Percentiles rank a stretch among this genome's conserved stretches.
Evolutionary conservation across 2,113 vertebrate genomes (phyloP).

Genomic region (Columba livia): DNA sequence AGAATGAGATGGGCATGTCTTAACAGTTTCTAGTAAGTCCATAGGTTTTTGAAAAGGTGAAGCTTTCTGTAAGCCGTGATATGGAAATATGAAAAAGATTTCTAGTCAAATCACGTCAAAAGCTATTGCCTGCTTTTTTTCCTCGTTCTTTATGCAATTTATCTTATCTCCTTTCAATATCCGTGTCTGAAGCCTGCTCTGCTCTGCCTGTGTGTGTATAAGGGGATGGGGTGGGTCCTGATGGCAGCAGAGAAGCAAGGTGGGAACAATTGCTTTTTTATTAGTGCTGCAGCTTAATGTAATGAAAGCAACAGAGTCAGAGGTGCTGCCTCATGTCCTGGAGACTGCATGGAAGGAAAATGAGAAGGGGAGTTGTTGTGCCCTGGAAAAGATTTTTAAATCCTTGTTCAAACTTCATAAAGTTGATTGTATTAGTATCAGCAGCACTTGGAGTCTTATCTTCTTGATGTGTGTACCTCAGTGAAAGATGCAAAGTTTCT

Average conservation of each 20-base stretch:
- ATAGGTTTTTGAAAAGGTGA: neutral
- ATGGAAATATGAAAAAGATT: neutral
- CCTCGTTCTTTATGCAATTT: neutral
- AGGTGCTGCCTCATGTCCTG: neutral
- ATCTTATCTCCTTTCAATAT: constrained; percentile 44
- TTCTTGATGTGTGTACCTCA: neutral
- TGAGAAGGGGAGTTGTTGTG: neutral
- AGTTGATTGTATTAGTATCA: neutral
- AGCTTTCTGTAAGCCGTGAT: neutral
- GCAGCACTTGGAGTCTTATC: neutral
- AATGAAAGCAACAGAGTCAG: neutral
- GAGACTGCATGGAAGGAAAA: neutral
- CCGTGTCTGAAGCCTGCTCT: neutral
- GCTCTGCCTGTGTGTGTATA: neutral
- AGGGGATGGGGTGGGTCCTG: neutral
- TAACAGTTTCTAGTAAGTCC: neutral
- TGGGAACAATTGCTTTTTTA: neutral
- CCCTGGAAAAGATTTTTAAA: constrained; percentile 18
- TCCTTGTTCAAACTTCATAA: neutral
- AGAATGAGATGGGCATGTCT: neutral
- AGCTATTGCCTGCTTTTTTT: neutral
- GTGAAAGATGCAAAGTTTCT: neutral
- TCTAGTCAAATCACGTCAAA: neutral
- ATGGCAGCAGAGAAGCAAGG: neutral
- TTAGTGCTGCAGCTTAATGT: neutral